Evolutionary conservation across 2,888 invertebrate species (phyloP), one percentile per base, ranked within the genome.

Genomic region (Vandiemenella viatica): DNA sequence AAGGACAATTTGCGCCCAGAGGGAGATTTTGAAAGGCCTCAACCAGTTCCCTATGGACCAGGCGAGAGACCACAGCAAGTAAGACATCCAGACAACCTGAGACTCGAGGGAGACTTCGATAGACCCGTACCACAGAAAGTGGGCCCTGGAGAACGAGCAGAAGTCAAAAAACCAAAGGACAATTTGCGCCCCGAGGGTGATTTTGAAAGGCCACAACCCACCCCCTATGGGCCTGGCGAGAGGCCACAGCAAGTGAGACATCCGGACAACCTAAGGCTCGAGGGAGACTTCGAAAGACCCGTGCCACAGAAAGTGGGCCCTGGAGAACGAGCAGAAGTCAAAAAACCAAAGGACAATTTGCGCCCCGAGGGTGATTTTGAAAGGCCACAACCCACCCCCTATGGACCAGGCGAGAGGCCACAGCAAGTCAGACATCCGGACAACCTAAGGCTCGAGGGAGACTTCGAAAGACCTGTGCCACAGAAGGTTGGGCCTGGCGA

Each of bases 121-220:
- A n/a, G n/a, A n/a, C n/a, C n/a, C n/a, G n/a, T n/a, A n/a, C n/a
- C n/a, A n/a, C n/a, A n/a, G n/a, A n/a, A n/a, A n/a, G n/a, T n/a
- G n/a, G n/a, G n/a, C n/a, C n/a, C n/a, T n/a, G n/a, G n/a, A n/a
- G n/a, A n/a, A n/a, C n/a, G n/a, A n/a, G n/a, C n/a, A n/a, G n/a
- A n/a, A n/a, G n/a, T n/a, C n/a, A n/a, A n/a, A n/a, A n/a, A n/a
- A 52, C 73, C 71, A 0, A 55, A 68, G 54, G 80, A 83, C 59
- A 83, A 83, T 62, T 63, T 83, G 1, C 71, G 69, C 56, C 75
- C 77, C 2, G 77, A 77, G 63, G 76, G 77, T 20, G 68, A 71
- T 2, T 53, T 49, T 26, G 53, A 50, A 43, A 50, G 54, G 13
- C 54, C 54, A 16, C 15, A 48, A 19, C n/a, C n/a, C n/a, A n/a